Evolutionary conservation across 2,113 vertebrate species (phyloP).

Genomic region (Podarcis cretensis): DNA sequence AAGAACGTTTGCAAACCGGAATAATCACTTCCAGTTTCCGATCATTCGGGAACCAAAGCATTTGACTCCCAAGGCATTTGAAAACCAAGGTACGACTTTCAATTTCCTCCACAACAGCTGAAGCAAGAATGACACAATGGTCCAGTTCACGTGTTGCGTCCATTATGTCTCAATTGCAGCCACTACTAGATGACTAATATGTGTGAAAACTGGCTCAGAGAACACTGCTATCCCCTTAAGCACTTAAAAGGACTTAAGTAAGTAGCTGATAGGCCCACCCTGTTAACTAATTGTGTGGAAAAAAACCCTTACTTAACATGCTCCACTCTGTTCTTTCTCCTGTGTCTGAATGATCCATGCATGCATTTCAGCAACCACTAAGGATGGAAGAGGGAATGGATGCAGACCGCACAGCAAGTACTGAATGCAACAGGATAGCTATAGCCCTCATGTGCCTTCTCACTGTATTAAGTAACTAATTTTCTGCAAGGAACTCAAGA

Average conservation of each 20-base stretch:
- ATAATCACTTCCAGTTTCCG: no score
- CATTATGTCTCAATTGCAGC: background rate
- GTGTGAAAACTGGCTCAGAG: background rate
- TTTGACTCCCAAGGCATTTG: no score
- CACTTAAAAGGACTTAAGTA: background rate
- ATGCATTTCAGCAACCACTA: background rate
- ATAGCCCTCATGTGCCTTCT: background rate
- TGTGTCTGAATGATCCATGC: background rate
- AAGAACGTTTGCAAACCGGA: no score
- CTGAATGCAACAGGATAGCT: background rate
- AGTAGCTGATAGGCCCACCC: background rate
- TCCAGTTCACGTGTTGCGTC: background rate
- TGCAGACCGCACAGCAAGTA: background rate
- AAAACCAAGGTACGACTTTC: background rate
- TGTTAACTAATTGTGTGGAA: background rate
- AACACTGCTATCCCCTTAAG: background rate
- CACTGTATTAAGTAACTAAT: background rate
- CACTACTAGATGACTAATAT: background rate
- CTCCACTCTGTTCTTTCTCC: background rate
- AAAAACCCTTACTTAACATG: constrained; percentile 1
- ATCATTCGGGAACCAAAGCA: no score
- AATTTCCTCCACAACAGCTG: background rate
- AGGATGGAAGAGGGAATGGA: background rate
- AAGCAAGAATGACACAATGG: background rate
- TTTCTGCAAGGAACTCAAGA: constrained; percentile 7